Base-by-base conservation (phyloP, 2,888 invertebrate species). In the Labia minor region DNA sequence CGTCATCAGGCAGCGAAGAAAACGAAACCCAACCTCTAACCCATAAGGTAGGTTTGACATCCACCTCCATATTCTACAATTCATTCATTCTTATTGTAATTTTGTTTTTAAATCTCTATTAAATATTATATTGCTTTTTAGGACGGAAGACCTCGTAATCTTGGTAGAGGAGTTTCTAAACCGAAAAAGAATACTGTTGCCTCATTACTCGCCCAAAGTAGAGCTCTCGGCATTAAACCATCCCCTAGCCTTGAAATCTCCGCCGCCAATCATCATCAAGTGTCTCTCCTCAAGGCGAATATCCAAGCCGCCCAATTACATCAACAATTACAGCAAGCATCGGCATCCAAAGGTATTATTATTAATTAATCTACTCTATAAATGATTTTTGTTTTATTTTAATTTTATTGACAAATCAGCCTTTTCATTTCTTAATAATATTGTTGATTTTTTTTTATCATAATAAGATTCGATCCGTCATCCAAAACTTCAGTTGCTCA, bases 181-280 rank as follows among this genome's bases (percentile, higher is more conserved):
- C 92, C 92, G 70, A 93, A 93, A 82, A 93, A 93, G 81, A 93
- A 93, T 77, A 93, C 93, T 0, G 93, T 93, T 1, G 93, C 93
- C 0, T 92, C 92, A 1, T 79, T 93, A 65, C 78, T 93, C 71
- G 92, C 92, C 0, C 92, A 92, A 79, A 91, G 91, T 74, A 79
- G 93, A 68, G 92, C 92, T 3, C 82, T 92, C 37, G 91, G 80
- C n/a, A 71, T 74, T 65, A 74, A 74, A 67, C 71, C 71, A 16
- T 65, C 71, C 10, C 19, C 21, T 66, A 8, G 70, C 19, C 63
- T 68, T 18, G 68, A 69, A 37, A 62, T 66, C 21, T 69, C 68
- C 21, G 66, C 68, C 21, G 65, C 64, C 62, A 81, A 82, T 70
- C 83, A 83, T 72, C 83, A 83, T 72, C 83, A 83, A 73, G 81